A percentile compares a stretch with the other conserved stretches of the same genome.
phyloP scores from a whole-genome alignment of 2,113 vertebrate genomes.

The Cyanoderma ruficeps region DNA sequence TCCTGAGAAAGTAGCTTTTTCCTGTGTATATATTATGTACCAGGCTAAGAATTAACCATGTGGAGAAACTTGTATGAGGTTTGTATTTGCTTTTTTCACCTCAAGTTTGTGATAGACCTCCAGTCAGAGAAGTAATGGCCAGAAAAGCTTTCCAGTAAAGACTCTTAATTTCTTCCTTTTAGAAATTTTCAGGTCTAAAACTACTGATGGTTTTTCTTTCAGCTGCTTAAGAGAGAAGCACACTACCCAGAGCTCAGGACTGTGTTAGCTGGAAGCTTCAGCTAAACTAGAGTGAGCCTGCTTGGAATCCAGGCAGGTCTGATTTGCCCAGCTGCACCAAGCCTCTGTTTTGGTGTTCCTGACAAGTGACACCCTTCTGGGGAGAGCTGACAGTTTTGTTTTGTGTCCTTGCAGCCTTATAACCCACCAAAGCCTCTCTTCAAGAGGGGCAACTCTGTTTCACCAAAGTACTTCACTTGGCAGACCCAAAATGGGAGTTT shows the following conservation, averaged over 20 bases:
- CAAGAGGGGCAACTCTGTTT: background rate
- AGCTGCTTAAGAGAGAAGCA: background rate
- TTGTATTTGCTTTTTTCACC: background rate
- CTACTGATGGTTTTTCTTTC: background rate
- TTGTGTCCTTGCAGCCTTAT: background rate
- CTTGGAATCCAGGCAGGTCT: background rate
- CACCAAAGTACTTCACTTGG: background rate
- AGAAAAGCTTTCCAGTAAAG: background rate
- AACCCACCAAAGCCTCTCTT: background rate
- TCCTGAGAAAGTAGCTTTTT: background rate
- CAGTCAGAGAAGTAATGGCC: background rate
- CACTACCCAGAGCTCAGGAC: background rate
- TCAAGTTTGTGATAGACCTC: background rate
- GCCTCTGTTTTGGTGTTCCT: background rate
- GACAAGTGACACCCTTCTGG: background rate
- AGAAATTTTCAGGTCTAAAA: background rate
- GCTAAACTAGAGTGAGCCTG: background rate
- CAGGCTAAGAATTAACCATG: background rate
- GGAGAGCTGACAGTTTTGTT: background rate
- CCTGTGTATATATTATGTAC: background rate
- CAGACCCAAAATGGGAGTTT: background rate
- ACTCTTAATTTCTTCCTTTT: background rate
- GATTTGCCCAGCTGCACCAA: background rate
- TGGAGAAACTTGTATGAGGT: background rate
- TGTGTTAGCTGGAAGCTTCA: background rate